Evolutionary conservation across 2,797 vertebrate genomes (phyloP).

Genomic region (Pangasius mekongensis): DNA sequence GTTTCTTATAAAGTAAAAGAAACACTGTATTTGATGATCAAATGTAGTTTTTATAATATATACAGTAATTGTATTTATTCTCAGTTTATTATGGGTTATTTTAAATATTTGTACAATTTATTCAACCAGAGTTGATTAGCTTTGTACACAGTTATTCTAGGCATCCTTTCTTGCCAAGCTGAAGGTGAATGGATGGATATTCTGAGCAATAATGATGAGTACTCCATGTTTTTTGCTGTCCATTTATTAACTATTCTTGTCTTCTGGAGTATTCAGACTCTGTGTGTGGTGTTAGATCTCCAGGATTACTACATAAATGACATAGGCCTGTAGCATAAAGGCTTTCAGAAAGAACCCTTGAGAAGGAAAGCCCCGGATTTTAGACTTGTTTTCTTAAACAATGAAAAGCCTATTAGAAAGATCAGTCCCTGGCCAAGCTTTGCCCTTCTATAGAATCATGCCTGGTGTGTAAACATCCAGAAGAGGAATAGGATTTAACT

Average conservation of each 20-base stretch:
- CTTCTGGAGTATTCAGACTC: background rate
- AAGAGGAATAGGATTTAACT: background rate
- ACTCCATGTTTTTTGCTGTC: background rate
- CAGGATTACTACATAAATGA: constrained; percentile 69
- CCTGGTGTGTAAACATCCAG: constrained; percentile 48
- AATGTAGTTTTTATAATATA: background rate
- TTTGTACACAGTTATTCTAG: background rate
- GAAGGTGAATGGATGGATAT: background rate
- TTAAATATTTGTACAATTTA: background rate
- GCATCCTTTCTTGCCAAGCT: background rate
- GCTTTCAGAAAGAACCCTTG: constrained; percentile 44
- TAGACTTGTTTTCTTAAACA: constrained; percentile 58
- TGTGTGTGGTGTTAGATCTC: constrained; percentile 41
- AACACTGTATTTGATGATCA: background rate
- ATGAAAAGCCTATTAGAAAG: constrained; percentile 62
- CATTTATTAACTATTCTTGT: background rate
- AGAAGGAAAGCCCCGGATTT: constrained; percentile 64
- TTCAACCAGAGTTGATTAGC: background rate
- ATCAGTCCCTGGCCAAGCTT: constrained; percentile 57
- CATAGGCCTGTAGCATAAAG: constrained; percentile 61
- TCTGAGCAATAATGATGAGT: constrained; percentile 38
- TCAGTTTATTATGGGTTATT: background rate
- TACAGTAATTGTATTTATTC: background rate
- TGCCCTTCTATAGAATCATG: constrained; percentile 50
- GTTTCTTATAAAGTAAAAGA: background rate